These are phyloP conservation scores for Trachops cirrhosus DNA, from an alignment of 2,797 vertebrate genomes.

Conservation along the genomic window DNA sequence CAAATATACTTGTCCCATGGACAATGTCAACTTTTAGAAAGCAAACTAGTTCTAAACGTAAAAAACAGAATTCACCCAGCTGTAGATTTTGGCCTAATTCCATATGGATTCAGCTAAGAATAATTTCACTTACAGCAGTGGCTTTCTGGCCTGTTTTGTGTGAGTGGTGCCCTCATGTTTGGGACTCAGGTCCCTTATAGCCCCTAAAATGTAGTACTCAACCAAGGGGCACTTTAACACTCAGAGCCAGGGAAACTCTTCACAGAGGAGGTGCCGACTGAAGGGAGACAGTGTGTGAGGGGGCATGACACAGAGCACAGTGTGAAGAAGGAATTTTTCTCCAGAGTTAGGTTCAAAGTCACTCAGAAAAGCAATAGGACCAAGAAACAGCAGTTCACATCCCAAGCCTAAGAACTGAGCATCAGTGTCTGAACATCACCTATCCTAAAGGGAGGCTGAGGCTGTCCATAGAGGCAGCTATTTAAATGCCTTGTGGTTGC, in stretches of 20 bases:
- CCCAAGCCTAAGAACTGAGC: not conserved
- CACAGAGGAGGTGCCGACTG: not conserved
- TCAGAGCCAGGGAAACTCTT: not conserved
- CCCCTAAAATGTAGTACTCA: not conserved
- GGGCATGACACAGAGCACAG: rapidly evolving
- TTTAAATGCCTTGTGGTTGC: not conserved
- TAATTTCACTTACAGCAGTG: conserved; percentile 16
- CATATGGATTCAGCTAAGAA: conserved; percentile 56
- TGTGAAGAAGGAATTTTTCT: not conserved
- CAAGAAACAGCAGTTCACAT: not conserved
- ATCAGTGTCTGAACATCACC: no score
- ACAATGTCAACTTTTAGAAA: conserved; percentile 61
- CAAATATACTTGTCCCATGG: conserved; percentile 28
- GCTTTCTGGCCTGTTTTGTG: not conserved
- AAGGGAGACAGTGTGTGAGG: not conserved
- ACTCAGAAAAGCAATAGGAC: not conserved
- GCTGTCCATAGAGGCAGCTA: not conserved
- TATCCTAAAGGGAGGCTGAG: not conserved
- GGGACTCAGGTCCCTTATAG: not conserved
- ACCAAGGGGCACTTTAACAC: not conserved
- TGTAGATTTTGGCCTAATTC: conserved; percentile 49
- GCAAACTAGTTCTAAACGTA: conserved; percentile 62
- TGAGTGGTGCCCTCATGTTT: not conserved
- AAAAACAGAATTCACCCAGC: conserved; percentile 64
- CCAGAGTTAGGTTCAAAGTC: not conserved